Evolutionary conservation across 2,113 vertebrate genomes (phyloP).

Genomic region (Ia io): DNA sequence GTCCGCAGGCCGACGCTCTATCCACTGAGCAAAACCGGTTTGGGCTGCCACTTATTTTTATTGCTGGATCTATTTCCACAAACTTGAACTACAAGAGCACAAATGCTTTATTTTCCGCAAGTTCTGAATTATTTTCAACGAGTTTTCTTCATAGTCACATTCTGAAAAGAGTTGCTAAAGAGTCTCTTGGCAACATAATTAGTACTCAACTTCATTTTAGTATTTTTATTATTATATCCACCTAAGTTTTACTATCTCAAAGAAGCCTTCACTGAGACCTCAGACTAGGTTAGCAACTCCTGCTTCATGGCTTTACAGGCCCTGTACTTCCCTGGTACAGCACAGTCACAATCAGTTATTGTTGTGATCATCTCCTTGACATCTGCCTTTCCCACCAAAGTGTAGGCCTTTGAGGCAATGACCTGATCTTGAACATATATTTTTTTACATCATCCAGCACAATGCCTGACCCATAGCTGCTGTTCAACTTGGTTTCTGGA

Average conservation of each 20-base stretch:
- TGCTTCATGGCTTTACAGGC: background rate
- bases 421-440: background rate
- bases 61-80: constrained; percentile 6
- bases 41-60: background rate
- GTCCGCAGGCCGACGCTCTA: too few species aligned
- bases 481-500: background rate
- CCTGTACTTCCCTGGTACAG: background rate
- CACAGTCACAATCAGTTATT: background rate
- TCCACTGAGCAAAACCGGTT: too few species aligned
- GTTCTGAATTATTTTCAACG: background rate
- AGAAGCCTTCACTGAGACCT: background rate
- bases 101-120: background rate
- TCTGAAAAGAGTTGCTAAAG: background rate
- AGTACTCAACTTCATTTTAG: background rate
- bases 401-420: background rate
- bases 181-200: background rate
- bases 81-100: background rate
- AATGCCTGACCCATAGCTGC: background rate
- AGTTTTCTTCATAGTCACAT: background rate
- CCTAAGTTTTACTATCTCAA: background rate
- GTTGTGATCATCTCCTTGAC: background rate
- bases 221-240: background rate
- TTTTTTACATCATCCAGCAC: background rate
- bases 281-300: background rate
- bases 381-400: background rate